Conservation (phyloP, 2,888 invertebrate species). For the Acanthosepion lycidas region DNA sequence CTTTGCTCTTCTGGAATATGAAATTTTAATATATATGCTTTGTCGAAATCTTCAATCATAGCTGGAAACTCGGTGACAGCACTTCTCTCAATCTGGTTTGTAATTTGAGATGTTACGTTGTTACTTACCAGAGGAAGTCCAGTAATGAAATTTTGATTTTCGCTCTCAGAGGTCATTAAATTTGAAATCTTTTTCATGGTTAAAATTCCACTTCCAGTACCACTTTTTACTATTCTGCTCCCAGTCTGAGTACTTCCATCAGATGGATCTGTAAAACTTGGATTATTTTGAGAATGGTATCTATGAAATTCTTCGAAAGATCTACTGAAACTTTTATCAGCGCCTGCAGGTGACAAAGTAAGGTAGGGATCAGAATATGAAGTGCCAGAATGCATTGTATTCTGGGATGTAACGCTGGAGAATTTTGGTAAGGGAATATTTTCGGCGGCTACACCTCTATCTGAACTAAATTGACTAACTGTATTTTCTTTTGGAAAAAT, state of each 20-base stretch:
- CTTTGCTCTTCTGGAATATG: slow-evolving; percentile 37
- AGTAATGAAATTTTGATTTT: neutral
- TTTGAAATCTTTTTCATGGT: neutral
- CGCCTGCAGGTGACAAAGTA: neutral
- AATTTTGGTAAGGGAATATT: neutral
- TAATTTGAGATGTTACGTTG: neutral
- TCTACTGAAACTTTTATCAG: neutral
- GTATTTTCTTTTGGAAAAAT: neutral
- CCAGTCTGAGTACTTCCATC: neutral
- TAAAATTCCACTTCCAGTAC: neutral
- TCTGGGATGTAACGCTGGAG: neutral
- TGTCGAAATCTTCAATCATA: slow-evolving; percentile 42
- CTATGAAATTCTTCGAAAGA: neutral
- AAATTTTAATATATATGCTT: neutral
- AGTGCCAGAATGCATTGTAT: neutral
- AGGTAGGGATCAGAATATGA: neutral
- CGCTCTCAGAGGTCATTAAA: neutral
- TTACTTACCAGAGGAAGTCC: neutral
- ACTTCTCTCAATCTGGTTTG: neutral
- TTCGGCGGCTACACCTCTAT: neutral
- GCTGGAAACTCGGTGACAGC: neutral
- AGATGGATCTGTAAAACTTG: neutral
- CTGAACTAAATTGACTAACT: neutral
- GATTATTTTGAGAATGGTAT: neutral
- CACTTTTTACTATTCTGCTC: neutral